A percentile compares a stretch with the other conserved stretches of the same genome.
Evolutionary conservation across 2,113 vertebrate species (phyloP).

Genomic region (Glaucomys volans): DNA sequence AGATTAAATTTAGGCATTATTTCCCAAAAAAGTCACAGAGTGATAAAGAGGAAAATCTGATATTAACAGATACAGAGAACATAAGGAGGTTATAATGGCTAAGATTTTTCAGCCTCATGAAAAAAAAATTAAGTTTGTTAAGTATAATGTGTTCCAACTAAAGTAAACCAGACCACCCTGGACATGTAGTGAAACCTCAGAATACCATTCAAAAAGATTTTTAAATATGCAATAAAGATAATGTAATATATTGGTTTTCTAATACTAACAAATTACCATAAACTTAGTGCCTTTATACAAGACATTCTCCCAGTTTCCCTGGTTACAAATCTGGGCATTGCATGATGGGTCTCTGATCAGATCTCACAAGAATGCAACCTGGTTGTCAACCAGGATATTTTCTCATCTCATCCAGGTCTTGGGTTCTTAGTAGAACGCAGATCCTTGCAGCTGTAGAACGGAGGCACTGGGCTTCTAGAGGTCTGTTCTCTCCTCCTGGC

Average conservation of each 20-base stretch:
- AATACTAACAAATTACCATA: background rate
- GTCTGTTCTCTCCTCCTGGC: background rate
- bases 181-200: background rate
- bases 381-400: background rate
- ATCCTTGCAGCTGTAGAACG: background rate
- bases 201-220: background rate
- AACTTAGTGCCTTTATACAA: background rate
- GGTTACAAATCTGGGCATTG: too few relatives aligned
- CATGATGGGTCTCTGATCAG: background rate
- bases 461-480: background rate
- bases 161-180: background rate
- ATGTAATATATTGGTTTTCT: background rate
- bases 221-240: background rate
- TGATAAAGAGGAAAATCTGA: background rate
- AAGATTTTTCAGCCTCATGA: conserved; percentile 4
- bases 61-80: background rate
- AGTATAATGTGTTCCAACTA: background rate
- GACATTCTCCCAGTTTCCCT: background rate
- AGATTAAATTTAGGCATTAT: conserved; percentile 11
- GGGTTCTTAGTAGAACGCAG: background rate
- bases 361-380: background rate
- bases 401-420: background rate
- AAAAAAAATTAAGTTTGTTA: conserved; percentile 24
- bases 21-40: background rate
- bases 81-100: background rate